These are phyloP conservation scores for Antechinus flavipes DNA, from an alignment of 2,113 vertebrate species.

Conservation along the genomic window DNA sequence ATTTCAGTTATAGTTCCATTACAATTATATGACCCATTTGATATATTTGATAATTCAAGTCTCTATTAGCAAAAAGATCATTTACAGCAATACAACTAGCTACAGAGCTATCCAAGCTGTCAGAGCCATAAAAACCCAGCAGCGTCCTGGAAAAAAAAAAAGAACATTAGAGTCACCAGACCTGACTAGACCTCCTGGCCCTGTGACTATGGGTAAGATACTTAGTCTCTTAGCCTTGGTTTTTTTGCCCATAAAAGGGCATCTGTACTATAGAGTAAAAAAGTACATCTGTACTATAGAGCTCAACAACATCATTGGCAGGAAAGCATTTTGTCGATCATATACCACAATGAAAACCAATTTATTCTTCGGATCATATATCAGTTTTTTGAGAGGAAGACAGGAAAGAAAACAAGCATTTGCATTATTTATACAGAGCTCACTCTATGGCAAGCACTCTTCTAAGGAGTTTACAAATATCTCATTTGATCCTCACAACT, in stretches of 20 bases:
- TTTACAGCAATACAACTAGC: no score
- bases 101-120: no score
- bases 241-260: background rate
- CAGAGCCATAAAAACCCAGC: no score
- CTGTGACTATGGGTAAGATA: no score
- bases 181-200: background rate
- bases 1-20: no score
- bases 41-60: no score
- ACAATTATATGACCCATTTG: no score
- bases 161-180: background rate
- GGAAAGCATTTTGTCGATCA: background rate
- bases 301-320: background rate
- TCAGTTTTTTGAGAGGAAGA: background rate
- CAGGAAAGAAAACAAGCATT: background rate
- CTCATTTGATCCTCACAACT: background rate
- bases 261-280: background rate
- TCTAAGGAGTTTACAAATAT: background rate
- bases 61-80: no score
- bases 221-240: background rate
- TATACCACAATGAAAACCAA: background rate
- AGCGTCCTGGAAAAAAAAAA: no score
- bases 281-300: background rate
- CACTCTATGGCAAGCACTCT: background rate
- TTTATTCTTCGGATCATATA: background rate
- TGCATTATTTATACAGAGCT: background rate